Evolutionary conservation across 2,888 invertebrate genomes (phyloP).

Genomic region (Tachina lurida): DNA sequence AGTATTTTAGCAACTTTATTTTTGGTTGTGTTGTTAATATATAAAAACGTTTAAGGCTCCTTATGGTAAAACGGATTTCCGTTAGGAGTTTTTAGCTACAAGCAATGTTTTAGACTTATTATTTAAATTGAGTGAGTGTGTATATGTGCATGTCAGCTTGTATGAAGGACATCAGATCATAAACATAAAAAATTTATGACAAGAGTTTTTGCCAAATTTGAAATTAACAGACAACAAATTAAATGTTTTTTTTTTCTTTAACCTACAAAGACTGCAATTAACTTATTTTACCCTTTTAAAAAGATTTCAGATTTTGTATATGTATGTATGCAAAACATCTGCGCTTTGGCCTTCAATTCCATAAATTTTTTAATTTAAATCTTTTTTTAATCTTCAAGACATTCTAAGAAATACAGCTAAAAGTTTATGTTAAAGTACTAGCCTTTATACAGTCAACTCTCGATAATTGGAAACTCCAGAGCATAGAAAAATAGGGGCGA

Average conservation of each 20-base stretch:
- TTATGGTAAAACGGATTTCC: constrained; percentile 79
- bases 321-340: neutral
- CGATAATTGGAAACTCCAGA: no score
- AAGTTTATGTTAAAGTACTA: neutral
- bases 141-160: neutral
- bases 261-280: neutral
- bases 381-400: neutral
- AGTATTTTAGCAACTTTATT: neutral
- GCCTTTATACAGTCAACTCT: no score
- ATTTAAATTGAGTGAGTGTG: neutral
- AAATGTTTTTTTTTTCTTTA: neutral
- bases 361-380: neutral
- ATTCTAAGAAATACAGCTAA: neutral
- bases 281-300: neutral
- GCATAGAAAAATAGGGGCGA: no score
- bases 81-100: constrained; percentile 70
- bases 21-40: constrained; percentile 1
- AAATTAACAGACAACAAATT: constrained; percentile 28
- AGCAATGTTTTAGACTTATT: constrained; percentile 56
- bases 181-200: constrained; percentile 49
- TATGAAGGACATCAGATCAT: constrained; percentile 21
- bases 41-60: constrained; percentile 59
- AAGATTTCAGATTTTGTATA: neutral
- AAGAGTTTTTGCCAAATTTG: constrained; percentile 11
- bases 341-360: neutral